Evolutionary conservation across 1,140 invertebrate species (phyloP), one percentile per base, ranked within the genome.

Genomic region (Phortica variegata): DNA sequence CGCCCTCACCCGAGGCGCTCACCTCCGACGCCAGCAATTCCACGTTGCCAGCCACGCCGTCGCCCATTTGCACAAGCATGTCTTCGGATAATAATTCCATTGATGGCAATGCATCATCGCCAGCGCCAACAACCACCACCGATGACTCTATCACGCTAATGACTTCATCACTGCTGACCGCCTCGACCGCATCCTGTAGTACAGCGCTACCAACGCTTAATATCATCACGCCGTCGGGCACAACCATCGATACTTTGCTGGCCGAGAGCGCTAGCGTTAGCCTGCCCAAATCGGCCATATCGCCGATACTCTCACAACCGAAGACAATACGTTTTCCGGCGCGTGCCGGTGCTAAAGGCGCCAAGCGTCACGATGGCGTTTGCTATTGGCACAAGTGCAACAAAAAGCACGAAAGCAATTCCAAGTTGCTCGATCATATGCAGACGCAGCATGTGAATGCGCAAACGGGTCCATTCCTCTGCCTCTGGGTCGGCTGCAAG

Each of bases 401-500:
- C 54, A 81, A 81, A 56, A 83, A 83, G 62, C 87, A 90, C 53
- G 88, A 90, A 39, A 85, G 87, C 47, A 87, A 84, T 70, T 82
- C 85, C 15, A 85, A 86, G 68, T 85, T 95, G 49, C 79, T 95
- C 58, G 92, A 95, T 77, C 93, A 96, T 78, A 84, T 96, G 66
- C 90, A 93, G 82, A 88, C 90, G 38, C 83, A 84, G 52, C 93
- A 95, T 78, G 91, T 95, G 54, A 88, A 90, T 73, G 82, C 86
- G 20, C 92, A 95, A 80, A 85, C 85, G 19, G 85, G 85, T 1
- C 89, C 87, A 53, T 95, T 90, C 73, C 85, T 91, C 7, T 97
- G 93, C 73, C 82, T 93, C 15, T 97, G 93, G 93, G 82, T 86
- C 54, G 89, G 89, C 5, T 97, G 94, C 79, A 96, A 96, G 77